Percentiles rank a stretch among this genome's conserved stretches.
phyloP scores from a whole-genome alignment of 2,888 invertebrate genomes.

The Eupithecia dodoneata region DNA sequence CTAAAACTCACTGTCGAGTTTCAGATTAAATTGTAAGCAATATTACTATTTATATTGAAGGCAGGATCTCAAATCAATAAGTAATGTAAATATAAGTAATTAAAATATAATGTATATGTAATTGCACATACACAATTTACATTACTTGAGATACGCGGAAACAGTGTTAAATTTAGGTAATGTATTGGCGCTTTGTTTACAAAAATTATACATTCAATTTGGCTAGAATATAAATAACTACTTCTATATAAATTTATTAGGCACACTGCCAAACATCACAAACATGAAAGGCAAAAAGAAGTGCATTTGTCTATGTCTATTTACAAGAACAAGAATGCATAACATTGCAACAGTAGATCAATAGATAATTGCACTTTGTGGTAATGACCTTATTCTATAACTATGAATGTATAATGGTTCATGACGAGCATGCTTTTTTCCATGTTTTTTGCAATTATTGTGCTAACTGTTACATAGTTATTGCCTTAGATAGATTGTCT shows the following conservation, averaged over 20 bases:
- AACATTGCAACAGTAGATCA: slow-evolving; percentile 37
- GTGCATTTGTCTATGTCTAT: slow-evolving; percentile 29
- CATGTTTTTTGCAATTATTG: slow-evolving; percentile 3
- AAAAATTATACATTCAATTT: no score
- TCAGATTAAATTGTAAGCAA: no score
- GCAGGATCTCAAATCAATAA: no score
- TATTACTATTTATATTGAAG: no score
- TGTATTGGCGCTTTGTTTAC: no score
- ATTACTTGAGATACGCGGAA: no score
- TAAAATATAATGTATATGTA: no score
- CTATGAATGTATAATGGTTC: slow-evolving; percentile 27
- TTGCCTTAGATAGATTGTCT: neutral
- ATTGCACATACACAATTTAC: no score
- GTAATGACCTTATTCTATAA: slow-evolving; percentile 44
- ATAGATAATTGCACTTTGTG: slow-evolving; percentile 47
- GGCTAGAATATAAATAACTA: neutral
- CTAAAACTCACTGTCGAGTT: no score
- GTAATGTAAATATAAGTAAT: no score
- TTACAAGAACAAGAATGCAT: slow-evolving; percentile 23
- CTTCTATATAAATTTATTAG: neutral
- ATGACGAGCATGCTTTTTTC: slow-evolving; percentile 14
- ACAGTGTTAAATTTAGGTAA: no score
- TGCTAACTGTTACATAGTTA: neutral
- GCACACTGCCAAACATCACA: slow-evolving; percentile 35
- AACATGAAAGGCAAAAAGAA: slow-evolving; percentile 39